Conservation (phyloP, 2,888 invertebrate species). For the Lagria hirta region DNA sequence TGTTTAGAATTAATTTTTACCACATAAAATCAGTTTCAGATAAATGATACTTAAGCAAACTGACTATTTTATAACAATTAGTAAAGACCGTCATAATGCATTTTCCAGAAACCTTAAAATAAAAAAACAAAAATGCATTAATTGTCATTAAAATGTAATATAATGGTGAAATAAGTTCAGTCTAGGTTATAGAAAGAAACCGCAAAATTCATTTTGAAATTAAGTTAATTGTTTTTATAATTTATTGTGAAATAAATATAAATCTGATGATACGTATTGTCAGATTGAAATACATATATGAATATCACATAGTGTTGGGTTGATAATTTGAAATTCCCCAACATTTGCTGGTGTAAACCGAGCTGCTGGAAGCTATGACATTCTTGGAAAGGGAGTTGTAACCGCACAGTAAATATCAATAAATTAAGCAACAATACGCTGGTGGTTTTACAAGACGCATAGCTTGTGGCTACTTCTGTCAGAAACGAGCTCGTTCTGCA, state of each 20-base stretch:
- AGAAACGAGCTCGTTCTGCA: constrained; percentile 21
- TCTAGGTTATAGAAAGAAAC: no score
- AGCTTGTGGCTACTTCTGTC: constrained; percentile 37
- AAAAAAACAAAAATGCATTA: no score
- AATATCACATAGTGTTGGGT: constrained; percentile 10
- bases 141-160: no score
- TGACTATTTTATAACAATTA: no score
- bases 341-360: constrained; percentile 15
- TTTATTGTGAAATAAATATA: not conserved
- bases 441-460: constrained; percentile 48
- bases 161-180: no score
- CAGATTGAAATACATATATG: no score
- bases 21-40: no score
- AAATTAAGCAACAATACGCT: constrained; percentile 49
- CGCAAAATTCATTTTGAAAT: not conserved
- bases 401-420: constrained; percentile 47
- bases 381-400: constrained; percentile 25
- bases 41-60: no score
- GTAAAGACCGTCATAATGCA: no score
- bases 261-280: no score
- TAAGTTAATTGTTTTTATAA: not conserved
- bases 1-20: no score
- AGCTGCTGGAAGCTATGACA: constrained; percentile 20
- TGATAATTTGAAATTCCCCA: constrained; percentile 7
- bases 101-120: no score